A percentile compares a stretch with the other conserved stretches of the same genome.
phyloP scores from a whole-genome alignment of 1,140 invertebrate genomes.

The Oedothorax gibbosus region DNA sequence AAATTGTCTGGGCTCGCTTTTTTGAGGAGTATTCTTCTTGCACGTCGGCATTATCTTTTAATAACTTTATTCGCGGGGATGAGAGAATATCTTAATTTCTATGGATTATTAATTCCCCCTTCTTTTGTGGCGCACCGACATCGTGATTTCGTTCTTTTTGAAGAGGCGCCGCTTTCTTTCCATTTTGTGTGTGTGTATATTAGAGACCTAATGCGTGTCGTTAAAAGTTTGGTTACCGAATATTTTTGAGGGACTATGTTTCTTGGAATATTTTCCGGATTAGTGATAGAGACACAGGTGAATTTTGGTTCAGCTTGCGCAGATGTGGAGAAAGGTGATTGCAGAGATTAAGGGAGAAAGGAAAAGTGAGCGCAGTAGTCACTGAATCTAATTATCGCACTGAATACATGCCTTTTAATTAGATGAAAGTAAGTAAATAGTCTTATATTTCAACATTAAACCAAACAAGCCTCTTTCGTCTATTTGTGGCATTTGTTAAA shows the following conservation, averaged over 20 bases:
- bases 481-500: too few species aligned
- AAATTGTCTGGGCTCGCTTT: slow-evolving; percentile 41
- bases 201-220: too few species aligned
- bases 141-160: slow-evolving; percentile 49
- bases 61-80: slow-evolving; percentile 46
- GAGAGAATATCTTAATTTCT: slow-evolving; percentile 45
- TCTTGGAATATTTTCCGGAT: neutral
- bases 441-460: too few species aligned
- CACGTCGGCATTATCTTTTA: slow-evolving; percentile 36
- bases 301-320: neutral
- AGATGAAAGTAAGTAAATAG: too few species aligned
- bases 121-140: slow-evolving; percentile 7
- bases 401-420: too few species aligned
- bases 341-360: neutral
- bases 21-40: slow-evolving; percentile 9
- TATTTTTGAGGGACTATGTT: slow-evolving; percentile 10
- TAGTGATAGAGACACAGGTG: too few species aligned
- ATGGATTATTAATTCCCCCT: slow-evolving; percentile 30
- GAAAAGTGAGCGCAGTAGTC: too few species aligned
- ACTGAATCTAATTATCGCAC: too few species aligned
- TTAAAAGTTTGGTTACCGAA: neutral
- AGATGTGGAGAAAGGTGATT: neutral
- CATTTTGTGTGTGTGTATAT: too few species aligned
- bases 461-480: too few species aligned
- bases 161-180: slow-evolving; percentile 11